These are phyloP conservation scores for Halictus rubicundus DNA, from an alignment of 1,140 invertebrate genomes.

Conservation along the genomic window DNA sequence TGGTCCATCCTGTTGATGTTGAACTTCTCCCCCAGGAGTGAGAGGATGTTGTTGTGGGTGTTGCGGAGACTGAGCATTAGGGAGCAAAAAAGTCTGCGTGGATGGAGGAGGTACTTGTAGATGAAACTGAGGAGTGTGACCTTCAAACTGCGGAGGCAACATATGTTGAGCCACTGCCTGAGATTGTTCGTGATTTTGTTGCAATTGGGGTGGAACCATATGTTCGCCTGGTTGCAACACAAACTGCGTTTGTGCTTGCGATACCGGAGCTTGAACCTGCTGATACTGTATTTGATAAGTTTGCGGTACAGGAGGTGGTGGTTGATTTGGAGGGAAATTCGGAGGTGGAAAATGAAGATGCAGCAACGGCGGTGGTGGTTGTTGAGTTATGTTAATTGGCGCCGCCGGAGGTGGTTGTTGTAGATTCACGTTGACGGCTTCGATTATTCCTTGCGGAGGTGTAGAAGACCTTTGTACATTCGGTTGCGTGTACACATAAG, in stretches of 20 bases:
- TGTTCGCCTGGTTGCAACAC: conserved; percentile 75
- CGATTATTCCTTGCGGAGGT: conserved; percentile 74
- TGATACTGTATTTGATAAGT: conserved; percentile 79
- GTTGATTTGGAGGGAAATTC: conserved; percentile 77
- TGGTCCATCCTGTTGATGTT: conserved; percentile 70
- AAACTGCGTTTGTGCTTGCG: conserved; percentile 74
- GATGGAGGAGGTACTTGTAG: conserved; percentile 72
- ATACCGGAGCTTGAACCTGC: conserved; percentile 67
- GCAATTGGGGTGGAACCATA: conserved; percentile 70
- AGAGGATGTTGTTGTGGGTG: conserved; percentile 67
- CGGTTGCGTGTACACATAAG: conserved; percentile 77
- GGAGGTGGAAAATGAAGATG: conserved; percentile 78
- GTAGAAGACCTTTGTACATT: conserved; percentile 72
- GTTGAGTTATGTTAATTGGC: conserved; percentile 74
- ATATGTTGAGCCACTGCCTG: conserved; percentile 69
- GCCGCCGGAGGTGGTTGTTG: conserved; percentile 76
- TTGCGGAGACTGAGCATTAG: conserved; percentile 68
- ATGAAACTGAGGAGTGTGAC: conserved; percentile 72
- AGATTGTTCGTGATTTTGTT: conserved; percentile 73
- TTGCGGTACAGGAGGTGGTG: conserved; percentile 76
- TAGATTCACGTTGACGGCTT: conserved; percentile 76
- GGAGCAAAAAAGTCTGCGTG: conserved; percentile 73
- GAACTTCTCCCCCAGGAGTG: conserved; percentile 65
- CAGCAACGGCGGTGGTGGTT: conserved; percentile 73
- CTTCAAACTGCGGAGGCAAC: conserved; percentile 71